phyloP scores from a whole-genome alignment of 35 echinoderm and acorn worm genomes.

The Heliocidaris erythrogramma region DNA sequence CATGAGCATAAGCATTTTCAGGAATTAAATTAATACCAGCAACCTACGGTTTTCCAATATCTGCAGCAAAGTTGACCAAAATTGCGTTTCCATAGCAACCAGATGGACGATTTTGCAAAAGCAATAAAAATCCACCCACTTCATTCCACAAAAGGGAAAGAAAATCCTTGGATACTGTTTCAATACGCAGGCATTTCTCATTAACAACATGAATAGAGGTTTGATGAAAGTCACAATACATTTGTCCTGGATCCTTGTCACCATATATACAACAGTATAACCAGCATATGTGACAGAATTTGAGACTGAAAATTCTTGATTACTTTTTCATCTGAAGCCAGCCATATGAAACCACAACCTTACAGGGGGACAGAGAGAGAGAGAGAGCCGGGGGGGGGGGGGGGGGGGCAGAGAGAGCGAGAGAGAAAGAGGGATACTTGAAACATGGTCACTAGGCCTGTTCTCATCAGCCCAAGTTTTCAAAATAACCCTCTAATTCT shows the following conservation, averaged over 20 bases:
- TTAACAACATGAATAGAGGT: background rate
- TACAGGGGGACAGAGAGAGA: background rate
- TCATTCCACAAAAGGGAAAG: background rate
- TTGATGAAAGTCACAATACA: background rate
- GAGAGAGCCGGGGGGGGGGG: background rate
- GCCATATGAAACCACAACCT: background rate
- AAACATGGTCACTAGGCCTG: too few species aligned
- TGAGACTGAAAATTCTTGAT: background rate
- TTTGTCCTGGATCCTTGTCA: background rate
- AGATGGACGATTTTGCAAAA: background rate
- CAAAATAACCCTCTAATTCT: too few species aligned
- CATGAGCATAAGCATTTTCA: background rate
- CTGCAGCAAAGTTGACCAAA: background rate
- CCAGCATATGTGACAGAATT: background rate
- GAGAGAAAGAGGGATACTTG: too few species aligned
- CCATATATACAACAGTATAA: background rate
- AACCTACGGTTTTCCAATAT: background rate
- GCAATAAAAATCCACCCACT: background rate
- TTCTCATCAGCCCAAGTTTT: too few species aligned
- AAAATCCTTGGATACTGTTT: background rate
- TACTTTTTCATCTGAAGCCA: background rate
- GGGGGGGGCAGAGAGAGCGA: background rate
- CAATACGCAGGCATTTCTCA: too few species aligned
- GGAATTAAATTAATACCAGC: background rate
- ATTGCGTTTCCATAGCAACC: background rate